A percentile compares a stretch with the other conserved stretches of the same genome.
These are phyloP conservation scores for Antechinus flavipes DNA, from an alignment of 2,113 vertebrate genomes.

Conservation along the genomic window DNA sequence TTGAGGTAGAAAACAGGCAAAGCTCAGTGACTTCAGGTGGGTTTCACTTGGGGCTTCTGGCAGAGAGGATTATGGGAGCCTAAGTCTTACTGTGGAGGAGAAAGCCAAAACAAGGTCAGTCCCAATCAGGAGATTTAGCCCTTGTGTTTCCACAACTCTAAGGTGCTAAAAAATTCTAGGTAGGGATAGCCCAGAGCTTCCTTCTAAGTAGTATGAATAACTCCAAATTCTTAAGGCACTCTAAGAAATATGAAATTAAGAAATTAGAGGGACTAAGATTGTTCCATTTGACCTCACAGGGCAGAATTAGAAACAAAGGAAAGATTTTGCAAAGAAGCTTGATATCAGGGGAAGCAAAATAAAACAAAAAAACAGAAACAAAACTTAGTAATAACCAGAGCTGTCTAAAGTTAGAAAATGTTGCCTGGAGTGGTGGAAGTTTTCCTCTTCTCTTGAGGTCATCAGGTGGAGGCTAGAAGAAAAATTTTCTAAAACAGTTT, in stretches of 20 bases:
- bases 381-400: neutral
- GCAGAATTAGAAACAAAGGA: neutral
- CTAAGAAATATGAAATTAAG: neutral
- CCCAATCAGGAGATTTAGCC: neutral
- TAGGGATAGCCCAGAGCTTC: neutral
- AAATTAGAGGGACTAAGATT: neutral
- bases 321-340: neutral
- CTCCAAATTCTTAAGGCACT: neutral
- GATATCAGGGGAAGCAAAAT: neutral
- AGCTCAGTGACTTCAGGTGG: slow-evolving; percentile 40
- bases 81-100: slow-evolving; percentile 44
- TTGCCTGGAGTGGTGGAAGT: neutral
- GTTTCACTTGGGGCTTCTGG: slow-evolving; percentile 70
- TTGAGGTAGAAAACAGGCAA: slow-evolving; percentile 57
- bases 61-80: slow-evolving; percentile 54
- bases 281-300: neutral
- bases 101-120: neutral
- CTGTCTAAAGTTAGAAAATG: neutral
- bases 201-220: neutral
- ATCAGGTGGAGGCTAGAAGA: neutral
- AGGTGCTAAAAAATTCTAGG: neutral
- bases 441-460: neutral
- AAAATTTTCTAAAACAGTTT: neutral
- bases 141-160: neutral
- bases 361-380: neutral